These are phyloP conservation scores for Dendrophyllia cribrosa DNA, from an alignment of 64 coral and sea anemone genomes.

Conservation along the genomic window DNA sequence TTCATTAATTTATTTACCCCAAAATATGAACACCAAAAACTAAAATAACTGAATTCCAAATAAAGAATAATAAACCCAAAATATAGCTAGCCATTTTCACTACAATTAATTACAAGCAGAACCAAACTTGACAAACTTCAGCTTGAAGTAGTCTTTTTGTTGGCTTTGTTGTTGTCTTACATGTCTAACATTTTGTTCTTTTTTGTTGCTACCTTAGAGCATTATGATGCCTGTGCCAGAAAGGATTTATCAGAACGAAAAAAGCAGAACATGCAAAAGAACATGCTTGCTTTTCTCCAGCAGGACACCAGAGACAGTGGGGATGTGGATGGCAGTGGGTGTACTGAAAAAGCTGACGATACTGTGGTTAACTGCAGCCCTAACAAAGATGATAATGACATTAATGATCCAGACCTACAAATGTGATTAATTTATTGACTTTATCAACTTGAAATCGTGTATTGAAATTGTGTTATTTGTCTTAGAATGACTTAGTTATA, in stretches of 20 bases:
- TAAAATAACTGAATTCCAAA: too few relatives aligned
- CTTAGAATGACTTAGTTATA: not conserved
- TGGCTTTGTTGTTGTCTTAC: conserved; percentile 2
- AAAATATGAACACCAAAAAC: too few relatives aligned
- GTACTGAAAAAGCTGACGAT: conserved; percentile 15
- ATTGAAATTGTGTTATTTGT: not conserved
- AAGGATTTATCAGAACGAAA: conserved; percentile 14
- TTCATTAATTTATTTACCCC: too few relatives aligned
- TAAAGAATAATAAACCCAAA: too few relatives aligned
- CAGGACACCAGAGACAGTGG: not conserved
- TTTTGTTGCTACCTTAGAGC: conserved; percentile 11
- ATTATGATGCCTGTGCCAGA: conserved; percentile 14
- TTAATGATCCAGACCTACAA: conserved; percentile 10
- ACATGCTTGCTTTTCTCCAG: conserved; percentile 10
- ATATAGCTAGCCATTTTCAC: too few relatives aligned
- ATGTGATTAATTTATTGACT: conserved; percentile 9
- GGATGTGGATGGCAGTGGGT: conserved; percentile 16
- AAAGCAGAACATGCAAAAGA: conserved; percentile 3
- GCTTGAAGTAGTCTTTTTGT: too few relatives aligned
- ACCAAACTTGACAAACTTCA: too few relatives aligned
- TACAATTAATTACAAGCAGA: too few relatives aligned
- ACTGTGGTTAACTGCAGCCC: conserved; percentile 10
- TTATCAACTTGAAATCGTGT: not conserved
- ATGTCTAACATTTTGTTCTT: conserved; percentile 13
- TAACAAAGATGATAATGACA: conserved; percentile 8